These are phyloP conservation scores for Rhabditoides inermis DNA, from an alignment of 2,888 invertebrate species.

Conservation along the genomic window DNA sequence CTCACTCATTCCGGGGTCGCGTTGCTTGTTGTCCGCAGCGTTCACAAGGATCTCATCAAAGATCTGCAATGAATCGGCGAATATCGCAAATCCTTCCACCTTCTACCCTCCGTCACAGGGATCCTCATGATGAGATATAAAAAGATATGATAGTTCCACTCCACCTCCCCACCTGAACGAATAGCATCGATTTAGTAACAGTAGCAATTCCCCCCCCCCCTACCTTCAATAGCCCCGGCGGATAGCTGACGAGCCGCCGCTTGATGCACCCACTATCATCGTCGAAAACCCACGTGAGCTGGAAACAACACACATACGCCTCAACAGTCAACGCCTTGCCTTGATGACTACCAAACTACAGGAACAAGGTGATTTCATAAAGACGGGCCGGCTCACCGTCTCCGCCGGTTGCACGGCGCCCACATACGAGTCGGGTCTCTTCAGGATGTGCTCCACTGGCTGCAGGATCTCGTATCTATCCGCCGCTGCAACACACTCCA, in stretches of 20 bases:
- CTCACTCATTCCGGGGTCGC: slow-evolving; percentile 60
- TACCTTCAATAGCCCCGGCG: slow-evolving; percentile 14
- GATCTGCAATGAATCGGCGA: slow-evolving; percentile 63
- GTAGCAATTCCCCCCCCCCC: too few species aligned
- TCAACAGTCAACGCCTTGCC: too few species aligned
- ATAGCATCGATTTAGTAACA: too few species aligned
- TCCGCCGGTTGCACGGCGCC: slow-evolving; percentile 60
- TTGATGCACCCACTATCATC: slow-evolving; percentile 1
- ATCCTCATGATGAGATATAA: too few species aligned
- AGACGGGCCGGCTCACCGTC: background rate
- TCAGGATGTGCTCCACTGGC: slow-evolving; percentile 74
- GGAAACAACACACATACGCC: background rate
- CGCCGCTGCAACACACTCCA: slow-evolving; percentile 9
- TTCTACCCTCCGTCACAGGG: too few species aligned
- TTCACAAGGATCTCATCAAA: slow-evolving; percentile 96
- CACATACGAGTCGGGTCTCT: slow-evolving; percentile 94
- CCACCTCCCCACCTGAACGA: too few species aligned
- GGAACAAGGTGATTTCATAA: too few species aligned
- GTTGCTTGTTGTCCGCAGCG: slow-evolving; percentile 35
- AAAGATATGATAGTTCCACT: too few species aligned
- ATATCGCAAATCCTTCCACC: too few species aligned
- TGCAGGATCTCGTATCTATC: slow-evolving; percentile 18
- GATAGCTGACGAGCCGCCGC: slow-evolving; percentile 7
- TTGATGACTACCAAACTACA: too few species aligned
- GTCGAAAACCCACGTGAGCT: slow-evolving; percentile 13